A percentile compares a stretch with the other conserved stretches of the same genome.
phyloP scores from a whole-genome alignment of 1,140 invertebrate species.

The Macrostomum lignano region DNA sequence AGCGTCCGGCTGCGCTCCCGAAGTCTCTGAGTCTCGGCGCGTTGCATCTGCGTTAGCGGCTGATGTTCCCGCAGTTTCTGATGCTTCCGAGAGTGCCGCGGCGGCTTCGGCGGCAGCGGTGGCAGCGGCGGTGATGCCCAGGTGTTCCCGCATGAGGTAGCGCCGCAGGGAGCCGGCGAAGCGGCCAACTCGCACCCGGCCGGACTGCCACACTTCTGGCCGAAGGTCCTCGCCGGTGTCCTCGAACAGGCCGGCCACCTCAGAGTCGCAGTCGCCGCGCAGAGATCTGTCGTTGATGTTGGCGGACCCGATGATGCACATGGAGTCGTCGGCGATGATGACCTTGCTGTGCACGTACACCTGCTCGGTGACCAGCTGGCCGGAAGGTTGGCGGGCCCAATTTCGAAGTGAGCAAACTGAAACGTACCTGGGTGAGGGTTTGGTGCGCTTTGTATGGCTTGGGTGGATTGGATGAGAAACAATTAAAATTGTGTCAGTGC shows the following conservation, averaged over 20 bases:
- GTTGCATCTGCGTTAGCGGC: too few relatives aligned
- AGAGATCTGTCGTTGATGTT: slow-evolving; percentile 89
- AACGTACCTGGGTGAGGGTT: too few relatives aligned
- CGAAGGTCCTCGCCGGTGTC: slow-evolving; percentile 38
- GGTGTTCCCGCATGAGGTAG: slow-evolving; percentile 5
- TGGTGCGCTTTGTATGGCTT: too few relatives aligned
- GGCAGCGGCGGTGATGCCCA: too few relatives aligned
- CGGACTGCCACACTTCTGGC: not conserved
- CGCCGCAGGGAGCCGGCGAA: not conserved
- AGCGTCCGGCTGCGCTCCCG: too few relatives aligned
- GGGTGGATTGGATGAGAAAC: too few relatives aligned
- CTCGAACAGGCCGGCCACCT: slow-evolving; percentile 58
- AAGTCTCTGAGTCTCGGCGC: too few relatives aligned
- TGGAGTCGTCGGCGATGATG: slow-evolving; percentile 43
- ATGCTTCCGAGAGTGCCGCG: too few relatives aligned
- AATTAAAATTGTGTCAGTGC: too few relatives aligned
- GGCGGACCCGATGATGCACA: slow-evolving; percentile 72
- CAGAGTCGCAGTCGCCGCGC: slow-evolving; percentile 59
- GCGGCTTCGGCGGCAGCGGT: too few relatives aligned
- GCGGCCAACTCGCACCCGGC: not conserved
- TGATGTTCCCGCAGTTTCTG: too few relatives aligned
- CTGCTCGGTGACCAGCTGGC: slow-evolving; percentile 43
- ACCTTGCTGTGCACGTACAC: slow-evolving; percentile 89
- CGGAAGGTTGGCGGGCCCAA: not conserved
- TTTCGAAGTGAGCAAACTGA: slow-evolving; percentile 7